Conservation (phyloP, 2,113 vertebrate genomes). For the Zosterops borbonicus region DNA sequence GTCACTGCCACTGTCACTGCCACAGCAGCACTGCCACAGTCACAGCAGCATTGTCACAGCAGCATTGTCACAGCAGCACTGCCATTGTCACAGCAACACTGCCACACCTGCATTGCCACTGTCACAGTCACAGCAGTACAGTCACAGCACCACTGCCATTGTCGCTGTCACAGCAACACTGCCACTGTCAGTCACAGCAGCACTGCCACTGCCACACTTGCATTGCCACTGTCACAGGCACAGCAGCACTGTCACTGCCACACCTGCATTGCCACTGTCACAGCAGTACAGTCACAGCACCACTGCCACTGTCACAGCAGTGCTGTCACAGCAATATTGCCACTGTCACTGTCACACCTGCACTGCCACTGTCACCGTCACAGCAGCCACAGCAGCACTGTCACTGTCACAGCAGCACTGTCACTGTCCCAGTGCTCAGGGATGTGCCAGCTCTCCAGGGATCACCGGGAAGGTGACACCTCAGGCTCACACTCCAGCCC, state of each 20-base stretch:
- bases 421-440: rapidly evolving
- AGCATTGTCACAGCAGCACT: neutral
- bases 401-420: neutral
- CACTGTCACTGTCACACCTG: neutral
- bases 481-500: neutral
- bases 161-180: neutral
- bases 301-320: neutral
- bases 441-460: neutral
- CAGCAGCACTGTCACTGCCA: too few relatives aligned
- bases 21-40: neutral
- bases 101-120: neutral
- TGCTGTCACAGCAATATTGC: neutral
- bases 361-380: too few relatives aligned
- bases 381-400: neutral
- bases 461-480: neutral
- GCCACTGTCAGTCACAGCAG: neutral
- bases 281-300: neutral
- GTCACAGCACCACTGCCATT: neutral
- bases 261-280: neutral
- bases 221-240: neutral
- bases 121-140: neutral
- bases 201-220: neutral
- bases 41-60: neutral
- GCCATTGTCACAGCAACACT: neutral
- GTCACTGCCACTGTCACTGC: neutral